Evolutionary conservation across 2,888 invertebrate species (phyloP), one percentile per base, ranked within the genome.

Genomic region (Prenolepis imparis): DNA sequence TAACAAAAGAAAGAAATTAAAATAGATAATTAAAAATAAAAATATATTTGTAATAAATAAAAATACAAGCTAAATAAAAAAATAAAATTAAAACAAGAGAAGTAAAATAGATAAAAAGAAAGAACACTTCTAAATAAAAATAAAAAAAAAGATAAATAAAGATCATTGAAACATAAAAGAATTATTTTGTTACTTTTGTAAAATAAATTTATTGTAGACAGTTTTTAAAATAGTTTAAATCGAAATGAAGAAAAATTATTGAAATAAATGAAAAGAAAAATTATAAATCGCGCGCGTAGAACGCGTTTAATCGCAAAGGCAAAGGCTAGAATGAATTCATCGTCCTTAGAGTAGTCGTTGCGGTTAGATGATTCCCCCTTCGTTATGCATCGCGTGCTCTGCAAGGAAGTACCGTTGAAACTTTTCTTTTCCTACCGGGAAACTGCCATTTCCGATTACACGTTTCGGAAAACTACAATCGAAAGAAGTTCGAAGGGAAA

Each of bases 301-400:
- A 36, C 36, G 28, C 6, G 39, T 55, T 59, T 67, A 67, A 77
- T 68, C 55, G 36, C 6, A 68, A 48, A 8, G 24, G 67, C 52
- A 39, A 55, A 77, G 55, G 44, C 70, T 24, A 9, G 18, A 72
- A 78, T 39, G 59, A 78, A 77, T 24, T 72, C 32, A 55, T 57
- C 28, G 15, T 55, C 18, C 39, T 77, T 39, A 28, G 28, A 41
- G 28, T 32, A 4, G 57, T 59, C 61, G 57, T 77, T 52, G 77
- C 77, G 81, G 28, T 82, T 66, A 72, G 72, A 18, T 12, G 78
- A 59, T 61, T 39, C 59, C 72, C 48, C 73, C 36, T 81, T 82
- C 72, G 84, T 87, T 80, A 81, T 83, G 89, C 84, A 84, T 86
- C 80, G 83, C 41, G 11, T 82, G 66, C 66, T 59, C 48, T n/a